Evolutionary conservation across 2,888 invertebrate species (phyloP).

Genomic region (Serripes groenlandicus): DNA sequence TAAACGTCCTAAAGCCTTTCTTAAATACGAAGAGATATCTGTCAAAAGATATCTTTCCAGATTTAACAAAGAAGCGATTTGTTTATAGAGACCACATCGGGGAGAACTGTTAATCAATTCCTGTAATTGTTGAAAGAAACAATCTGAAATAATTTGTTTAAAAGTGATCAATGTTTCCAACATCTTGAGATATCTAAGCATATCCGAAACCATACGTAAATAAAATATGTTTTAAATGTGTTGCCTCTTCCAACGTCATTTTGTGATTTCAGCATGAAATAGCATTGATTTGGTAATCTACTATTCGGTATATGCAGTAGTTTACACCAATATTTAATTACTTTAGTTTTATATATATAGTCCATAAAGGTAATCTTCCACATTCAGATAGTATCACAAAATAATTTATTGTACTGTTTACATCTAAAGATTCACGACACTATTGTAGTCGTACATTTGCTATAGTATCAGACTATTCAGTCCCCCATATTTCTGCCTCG

Average conservation of each 20-base stretch:
- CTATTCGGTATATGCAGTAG: background rate
- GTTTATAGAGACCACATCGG: conserved; percentile 30
- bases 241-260: background rate
- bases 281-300: background rate
- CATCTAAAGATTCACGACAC: background rate
- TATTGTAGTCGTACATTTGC: background rate
- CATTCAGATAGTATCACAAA: background rate
- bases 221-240: background rate
- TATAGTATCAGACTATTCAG: background rate
- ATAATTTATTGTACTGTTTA: background rate
- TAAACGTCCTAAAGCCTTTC: conserved; percentile 29
- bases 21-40: conserved; percentile 22
- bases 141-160: conserved; percentile 15
- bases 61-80: conserved; percentile 24
- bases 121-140: background rate
- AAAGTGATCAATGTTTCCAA: conserved; percentile 29
- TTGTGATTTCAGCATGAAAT: background rate
- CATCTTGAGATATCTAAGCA: conserved; percentile 21
- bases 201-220: conserved; percentile 21
- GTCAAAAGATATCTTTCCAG: conserved; percentile 26
- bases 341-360: background rate
- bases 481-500: background rate
- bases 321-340: background rate
- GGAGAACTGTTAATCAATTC: conserved; percentile 10
- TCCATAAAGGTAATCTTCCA: background rate